Percentiles rank a stretch among this genome's conserved stretches.
Evolutionary conservation across 2,113 vertebrate genomes (phyloP).

Genomic region (Guaruba guarouba): DNA sequence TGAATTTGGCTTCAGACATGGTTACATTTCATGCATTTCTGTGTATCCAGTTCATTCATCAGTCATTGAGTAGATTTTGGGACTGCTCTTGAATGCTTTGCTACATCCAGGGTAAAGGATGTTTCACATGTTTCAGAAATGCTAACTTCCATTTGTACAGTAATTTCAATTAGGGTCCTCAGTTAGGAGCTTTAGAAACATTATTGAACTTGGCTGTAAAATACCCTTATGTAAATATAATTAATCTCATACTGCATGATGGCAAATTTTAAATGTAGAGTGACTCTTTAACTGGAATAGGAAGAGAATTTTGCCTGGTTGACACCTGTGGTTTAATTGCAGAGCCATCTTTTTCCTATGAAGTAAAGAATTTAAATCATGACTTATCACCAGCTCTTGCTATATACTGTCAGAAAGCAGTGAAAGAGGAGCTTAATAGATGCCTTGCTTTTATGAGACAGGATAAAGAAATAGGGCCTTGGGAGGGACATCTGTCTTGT

Average conservation of each 20-base stretch:
- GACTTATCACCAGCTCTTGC: background rate
- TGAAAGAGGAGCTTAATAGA: constrained; percentile 13
- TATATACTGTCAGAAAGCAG: background rate
- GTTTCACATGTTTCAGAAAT: background rate
- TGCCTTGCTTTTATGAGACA: constrained; percentile 32
- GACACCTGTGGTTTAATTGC: background rate
- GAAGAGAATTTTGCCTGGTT: background rate
- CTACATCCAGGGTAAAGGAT: background rate
- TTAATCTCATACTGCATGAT: background rate
- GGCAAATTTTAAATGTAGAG: background rate
- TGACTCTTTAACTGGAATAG: background rate
- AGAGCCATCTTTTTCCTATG: background rate
- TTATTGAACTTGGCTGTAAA: background rate
- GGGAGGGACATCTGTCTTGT: constrained; percentile 38
- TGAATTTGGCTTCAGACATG: background rate
- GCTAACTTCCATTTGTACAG: background rate
- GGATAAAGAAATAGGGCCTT: background rate
- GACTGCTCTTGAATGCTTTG: background rate
- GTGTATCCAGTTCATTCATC: background rate
- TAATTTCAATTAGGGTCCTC: background rate
- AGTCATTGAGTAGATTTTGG: background rate
- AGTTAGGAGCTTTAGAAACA: background rate
- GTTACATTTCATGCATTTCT: background rate
- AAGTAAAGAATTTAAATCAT: constrained; percentile 5
- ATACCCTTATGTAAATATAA: background rate